These are phyloP conservation scores for Thymelicus acteon DNA, from an alignment of 2,888 invertebrate genomes.

Conservation along the genomic window DNA sequence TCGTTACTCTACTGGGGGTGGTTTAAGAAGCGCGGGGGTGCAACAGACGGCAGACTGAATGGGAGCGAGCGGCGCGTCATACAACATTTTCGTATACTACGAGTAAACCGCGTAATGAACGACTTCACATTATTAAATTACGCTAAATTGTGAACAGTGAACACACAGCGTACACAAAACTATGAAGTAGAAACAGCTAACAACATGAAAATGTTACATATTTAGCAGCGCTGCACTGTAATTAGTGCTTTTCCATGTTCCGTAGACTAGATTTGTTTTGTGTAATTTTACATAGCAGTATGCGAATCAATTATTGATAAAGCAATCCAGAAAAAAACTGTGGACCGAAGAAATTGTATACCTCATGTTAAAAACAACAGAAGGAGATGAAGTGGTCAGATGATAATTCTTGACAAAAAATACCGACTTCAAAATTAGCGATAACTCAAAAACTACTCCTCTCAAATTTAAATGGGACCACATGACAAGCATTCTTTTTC, in stretches of 20 bases:
- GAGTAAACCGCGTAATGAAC: slow-evolving; percentile 43
- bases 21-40: slow-evolving; percentile 63
- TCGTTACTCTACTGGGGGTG: slow-evolving; percentile 51
- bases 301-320: no score
- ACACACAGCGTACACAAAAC: slow-evolving; percentile 19
- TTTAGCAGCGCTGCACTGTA: not conserved
- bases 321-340: no score
- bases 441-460: no score
- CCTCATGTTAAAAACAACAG: no score
- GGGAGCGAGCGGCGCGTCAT: slow-evolving; percentile 43
- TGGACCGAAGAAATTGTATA: no score
- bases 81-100: slow-evolving; percentile 45
- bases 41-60: slow-evolving; percentile 47
- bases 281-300: not conserved
- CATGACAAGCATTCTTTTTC: no score
- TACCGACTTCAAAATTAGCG: no score
- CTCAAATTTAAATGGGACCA: no score
- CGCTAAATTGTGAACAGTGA: slow-evolving; percentile 29
- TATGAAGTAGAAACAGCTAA: slow-evolving; percentile 3
- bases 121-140: slow-evolving; percentile 47
- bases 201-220: not conserved
- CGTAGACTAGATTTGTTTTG: not conserved
- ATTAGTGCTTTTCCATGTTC: not conserved
- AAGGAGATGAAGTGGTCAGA: no score
- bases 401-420: no score